Conservation (phyloP, 92 coral and sea anemone species). For the Phymanthus crucifer region DNA sequence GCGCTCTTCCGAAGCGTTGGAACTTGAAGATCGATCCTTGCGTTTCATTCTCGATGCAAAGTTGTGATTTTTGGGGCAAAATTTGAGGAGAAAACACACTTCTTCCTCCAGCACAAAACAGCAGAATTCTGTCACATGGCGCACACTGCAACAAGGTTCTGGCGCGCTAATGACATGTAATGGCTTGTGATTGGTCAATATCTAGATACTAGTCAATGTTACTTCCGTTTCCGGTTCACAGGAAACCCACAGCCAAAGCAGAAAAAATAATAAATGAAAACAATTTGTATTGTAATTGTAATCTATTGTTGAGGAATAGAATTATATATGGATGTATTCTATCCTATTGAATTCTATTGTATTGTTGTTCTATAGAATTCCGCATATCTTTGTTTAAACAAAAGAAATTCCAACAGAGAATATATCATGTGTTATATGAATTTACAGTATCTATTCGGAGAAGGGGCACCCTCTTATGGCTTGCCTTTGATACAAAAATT, state of each 20-base stretch:
- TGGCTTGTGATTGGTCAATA: constrained; percentile 23
- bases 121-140: constrained; percentile 34
- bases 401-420: too few relatives aligned
- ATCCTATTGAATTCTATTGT: too few relatives aligned
- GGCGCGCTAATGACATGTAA: constrained; percentile 31
- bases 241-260: not conserved
- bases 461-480: too few relatives aligned
- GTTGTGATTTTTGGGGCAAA: not conserved
- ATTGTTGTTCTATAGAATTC: too few relatives aligned
- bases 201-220: not conserved
- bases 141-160: not conserved
- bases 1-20: constrained; percentile 46
- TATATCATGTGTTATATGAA: too few relatives aligned
- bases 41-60: constrained; percentile 53
- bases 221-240: constrained; percentile 35
- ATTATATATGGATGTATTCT: too few relatives aligned
- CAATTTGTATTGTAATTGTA: too few relatives aligned
- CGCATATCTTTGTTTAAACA: too few relatives aligned
- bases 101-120: not conserved
- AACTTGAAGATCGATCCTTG: constrained; percentile 66
- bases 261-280: too few relatives aligned
- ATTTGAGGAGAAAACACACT: constrained; percentile 1
- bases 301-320: too few relatives aligned
- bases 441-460: too few relatives aligned
- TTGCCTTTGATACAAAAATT: too few relatives aligned